Evolutionary conservation across 2,797 vertebrate genomes (phyloP).

Genomic region (Lepilemur ruficaudatus): DNA sequence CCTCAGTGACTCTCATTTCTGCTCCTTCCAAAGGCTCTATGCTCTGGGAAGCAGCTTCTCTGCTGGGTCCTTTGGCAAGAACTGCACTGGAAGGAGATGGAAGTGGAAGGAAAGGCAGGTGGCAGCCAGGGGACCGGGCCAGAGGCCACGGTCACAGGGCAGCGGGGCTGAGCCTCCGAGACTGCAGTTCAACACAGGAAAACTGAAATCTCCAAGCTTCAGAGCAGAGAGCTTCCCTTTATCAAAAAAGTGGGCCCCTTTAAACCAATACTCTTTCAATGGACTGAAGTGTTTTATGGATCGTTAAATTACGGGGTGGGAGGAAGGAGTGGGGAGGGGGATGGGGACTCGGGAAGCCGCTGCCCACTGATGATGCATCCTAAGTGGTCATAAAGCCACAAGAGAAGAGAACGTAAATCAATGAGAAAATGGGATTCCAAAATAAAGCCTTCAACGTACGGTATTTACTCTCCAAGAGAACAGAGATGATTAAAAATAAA

Average conservation of each 20-base stretch:
- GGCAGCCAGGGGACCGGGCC: fast-evolving
- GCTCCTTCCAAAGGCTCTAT: fast-evolving
- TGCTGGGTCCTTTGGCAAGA: background rate
- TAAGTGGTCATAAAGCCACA: background rate
- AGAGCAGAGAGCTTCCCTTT: background rate
- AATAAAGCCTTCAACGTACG: background rate
- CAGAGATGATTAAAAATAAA: background rate
- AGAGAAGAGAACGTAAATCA: background rate
- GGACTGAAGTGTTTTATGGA: background rate
- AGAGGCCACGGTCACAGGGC: fast-evolving
- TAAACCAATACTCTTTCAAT: background rate
- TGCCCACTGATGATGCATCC: fast-evolving
- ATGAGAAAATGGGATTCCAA: background rate
- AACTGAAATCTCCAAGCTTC: background rate
- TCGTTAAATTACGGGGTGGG: background rate
- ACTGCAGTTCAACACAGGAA: fast-evolving
- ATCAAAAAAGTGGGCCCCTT: background rate
- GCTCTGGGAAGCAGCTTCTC: background rate
- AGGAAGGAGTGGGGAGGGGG: background rate
- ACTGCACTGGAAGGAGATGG: background rate
- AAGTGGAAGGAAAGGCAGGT: background rate
- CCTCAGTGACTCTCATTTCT: fast-evolving
- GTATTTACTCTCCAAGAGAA: background rate
- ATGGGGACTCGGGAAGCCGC: fast-evolving
- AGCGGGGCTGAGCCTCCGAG: fast-evolving